These are phyloP conservation scores for Ptychobarbus kaznakovi DNA, from an alignment of 2,797 vertebrate species.

Conservation along the genomic window DNA sequence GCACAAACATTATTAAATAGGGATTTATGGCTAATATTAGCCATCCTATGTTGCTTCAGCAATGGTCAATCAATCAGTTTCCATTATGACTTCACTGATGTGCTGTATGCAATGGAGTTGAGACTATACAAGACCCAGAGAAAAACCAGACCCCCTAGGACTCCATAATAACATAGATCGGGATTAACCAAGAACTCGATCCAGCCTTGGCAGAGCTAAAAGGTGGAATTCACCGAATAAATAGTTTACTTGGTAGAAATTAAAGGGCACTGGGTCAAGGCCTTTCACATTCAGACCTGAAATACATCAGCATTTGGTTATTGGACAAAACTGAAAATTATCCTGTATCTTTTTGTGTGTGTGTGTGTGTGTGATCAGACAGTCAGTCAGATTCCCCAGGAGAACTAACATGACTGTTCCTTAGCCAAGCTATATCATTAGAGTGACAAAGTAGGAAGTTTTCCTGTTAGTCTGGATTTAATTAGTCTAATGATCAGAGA, in stretches of 20 bases:
- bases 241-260: constrained; percentile 72
- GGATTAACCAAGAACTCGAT: not conserved
- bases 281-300: constrained; percentile 18
- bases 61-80: not conserved
- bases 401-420: constrained; percentile 67
- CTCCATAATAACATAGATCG: not conserved
- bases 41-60: not conserved
- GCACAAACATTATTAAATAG: not conserved
- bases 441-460: constrained; percentile 73
- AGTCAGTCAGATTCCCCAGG: constrained; percentile 60
- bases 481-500: constrained; percentile 54
- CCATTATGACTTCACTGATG: not conserved
- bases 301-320: not conserved
- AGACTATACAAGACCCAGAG: not conserved
- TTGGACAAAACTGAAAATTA: not conserved
- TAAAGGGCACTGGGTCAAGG: constrained; percentile 56
- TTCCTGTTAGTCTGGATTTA: constrained; percentile 69
- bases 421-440: constrained; percentile 74
- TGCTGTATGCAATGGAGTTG: not conserved
- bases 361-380: constrained; percentile 33
- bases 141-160: not conserved
- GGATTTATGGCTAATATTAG: not conserved
- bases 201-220: not conserved
- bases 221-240: constrained; percentile 59
- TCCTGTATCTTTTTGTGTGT: constrained; percentile 9